Conservation (phyloP, 2,888 invertebrate genomes). For the Eubasilissa splendida region DNA sequence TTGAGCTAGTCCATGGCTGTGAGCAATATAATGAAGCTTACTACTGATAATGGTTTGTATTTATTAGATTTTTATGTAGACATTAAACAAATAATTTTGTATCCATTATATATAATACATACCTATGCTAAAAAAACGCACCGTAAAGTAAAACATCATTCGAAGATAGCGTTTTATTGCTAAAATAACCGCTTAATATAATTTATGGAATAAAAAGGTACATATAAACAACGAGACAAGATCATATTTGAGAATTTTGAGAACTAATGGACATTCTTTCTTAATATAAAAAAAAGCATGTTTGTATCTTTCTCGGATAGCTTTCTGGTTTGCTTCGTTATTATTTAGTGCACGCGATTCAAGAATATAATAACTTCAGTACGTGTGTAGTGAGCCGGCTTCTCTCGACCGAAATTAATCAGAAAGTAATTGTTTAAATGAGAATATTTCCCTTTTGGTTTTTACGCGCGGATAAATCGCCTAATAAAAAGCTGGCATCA, state of each 20-base stretch:
- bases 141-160: too few species aligned
- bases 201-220: too few species aligned
- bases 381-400: conserved; percentile 8
- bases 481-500: background rate
- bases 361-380: conserved; percentile 13
- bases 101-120: too few species aligned
- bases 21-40: too few species aligned
- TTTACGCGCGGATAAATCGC: conserved; percentile 17
- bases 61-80: too few species aligned
- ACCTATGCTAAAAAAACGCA: too few species aligned
- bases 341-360: conserved; percentile 38
- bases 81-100: too few species aligned
- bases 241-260: background rate
- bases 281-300: too few species aligned
- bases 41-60: too few species aligned
- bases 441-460: conserved; percentile 7
- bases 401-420: conserved; percentile 15
- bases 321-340: conserved; percentile 21
- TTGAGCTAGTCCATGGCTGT: too few species aligned
- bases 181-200: too few species aligned
- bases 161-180: too few species aligned
- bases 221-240: background rate
- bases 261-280: conserved; percentile 6
- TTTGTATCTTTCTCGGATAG: conserved; percentile 5
- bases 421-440: conserved; percentile 29